Evolutionary conservation across 2,113 vertebrate genomes (phyloP).

Genomic region (Rutilus rutilus): DNA sequence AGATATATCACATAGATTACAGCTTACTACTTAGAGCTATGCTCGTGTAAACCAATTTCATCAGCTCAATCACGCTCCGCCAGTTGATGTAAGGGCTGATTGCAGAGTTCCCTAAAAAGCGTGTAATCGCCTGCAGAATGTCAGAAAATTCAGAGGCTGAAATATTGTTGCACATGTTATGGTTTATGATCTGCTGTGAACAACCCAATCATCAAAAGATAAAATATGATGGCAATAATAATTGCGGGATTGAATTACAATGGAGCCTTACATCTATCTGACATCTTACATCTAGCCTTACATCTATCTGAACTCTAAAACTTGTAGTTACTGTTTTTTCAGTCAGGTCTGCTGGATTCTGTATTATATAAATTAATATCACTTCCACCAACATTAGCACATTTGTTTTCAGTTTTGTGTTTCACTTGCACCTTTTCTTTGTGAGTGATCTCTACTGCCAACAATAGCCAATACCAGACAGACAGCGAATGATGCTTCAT

Average conservation of each 20-base stretch:
- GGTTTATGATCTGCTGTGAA: conserved; percentile 22
- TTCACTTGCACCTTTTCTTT: background rate
- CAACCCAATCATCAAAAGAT: conserved; percentile 27
- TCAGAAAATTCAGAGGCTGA: conserved; percentile 22
- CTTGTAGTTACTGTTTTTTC: background rate
- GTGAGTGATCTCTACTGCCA: background rate
- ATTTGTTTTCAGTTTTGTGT: conserved; percentile 14
- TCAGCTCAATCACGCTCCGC: conserved; percentile 15
- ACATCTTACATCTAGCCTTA: background rate
- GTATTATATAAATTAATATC: background rate
- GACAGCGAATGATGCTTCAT: background rate
- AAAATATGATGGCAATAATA: conserved; percentile 29
- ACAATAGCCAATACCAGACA: background rate
- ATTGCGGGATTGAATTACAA: conserved; percentile 16
- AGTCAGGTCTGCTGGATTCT: background rate
- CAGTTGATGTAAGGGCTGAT: conserved; percentile 29
- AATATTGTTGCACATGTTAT: conserved; percentile 7
- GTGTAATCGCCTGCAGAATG: conserved; percentile 32
- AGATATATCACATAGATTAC: conserved; percentile 32
- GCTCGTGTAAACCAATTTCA: conserved; percentile 29
- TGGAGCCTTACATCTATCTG: background rate
- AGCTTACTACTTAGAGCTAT: conserved; percentile 11
- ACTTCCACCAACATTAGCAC: background rate
- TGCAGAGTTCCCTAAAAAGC: conserved; percentile 32
- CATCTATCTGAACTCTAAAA: background rate